phyloP scores from a whole-genome alignment of 2,888 invertebrate species.

The Eupsilia transversa region DNA sequence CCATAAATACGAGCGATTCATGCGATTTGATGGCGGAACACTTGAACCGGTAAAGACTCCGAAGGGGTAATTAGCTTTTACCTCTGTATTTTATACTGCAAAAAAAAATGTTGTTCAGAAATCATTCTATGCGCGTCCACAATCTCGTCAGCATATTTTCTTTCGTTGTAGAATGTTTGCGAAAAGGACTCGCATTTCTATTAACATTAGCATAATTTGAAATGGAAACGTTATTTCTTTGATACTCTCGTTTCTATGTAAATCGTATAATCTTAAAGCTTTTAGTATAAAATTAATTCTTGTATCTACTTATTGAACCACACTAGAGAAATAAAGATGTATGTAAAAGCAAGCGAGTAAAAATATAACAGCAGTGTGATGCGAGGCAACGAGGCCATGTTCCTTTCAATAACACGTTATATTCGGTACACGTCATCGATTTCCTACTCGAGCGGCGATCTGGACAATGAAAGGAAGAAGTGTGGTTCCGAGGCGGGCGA shows the following conservation, averaged over 20 bases:
- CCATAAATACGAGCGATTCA: slow-evolving; percentile 86
- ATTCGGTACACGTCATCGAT: slow-evolving; percentile 71
- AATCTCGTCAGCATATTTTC: slow-evolving; percentile 70
- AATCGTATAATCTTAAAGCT: slow-evolving; percentile 73
- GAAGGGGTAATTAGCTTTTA: slow-evolving; percentile 83
- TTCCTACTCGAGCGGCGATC: slow-evolving; percentile 78
- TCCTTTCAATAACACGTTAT: slow-evolving; percentile 67
- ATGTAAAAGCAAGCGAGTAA: slow-evolving; percentile 13
- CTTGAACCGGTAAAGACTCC: slow-evolving; percentile 77
- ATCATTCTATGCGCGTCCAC: slow-evolving; percentile 63
- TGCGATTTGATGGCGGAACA: slow-evolving; percentile 83
- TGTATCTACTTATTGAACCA: slow-evolving; percentile 48
- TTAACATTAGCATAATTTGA: slow-evolving; percentile 78
- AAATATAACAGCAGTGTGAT: slow-evolving; percentile 31
- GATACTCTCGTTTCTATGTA: slow-evolving; percentile 74
- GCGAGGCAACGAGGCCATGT: slow-evolving; percentile 49
- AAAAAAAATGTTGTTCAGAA: slow-evolving; percentile 57
- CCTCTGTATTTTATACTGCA: slow-evolving; percentile 63
- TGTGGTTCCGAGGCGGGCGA: slow-evolving; percentile 69
- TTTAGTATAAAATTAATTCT: slow-evolving; percentile 66
- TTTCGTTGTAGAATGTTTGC: slow-evolving; percentile 70
- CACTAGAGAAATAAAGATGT: slow-evolving; percentile 27
- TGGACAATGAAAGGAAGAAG: slow-evolving; percentile 80
- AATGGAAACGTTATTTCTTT: slow-evolving; percentile 76
- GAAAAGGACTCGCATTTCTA: slow-evolving; percentile 70